A percentile compares a stretch with the other conserved stretches of the same genome.
phyloP scores from a whole-genome alignment of 2,888 invertebrate genomes.

The Drosophila mayaguana region DNA sequence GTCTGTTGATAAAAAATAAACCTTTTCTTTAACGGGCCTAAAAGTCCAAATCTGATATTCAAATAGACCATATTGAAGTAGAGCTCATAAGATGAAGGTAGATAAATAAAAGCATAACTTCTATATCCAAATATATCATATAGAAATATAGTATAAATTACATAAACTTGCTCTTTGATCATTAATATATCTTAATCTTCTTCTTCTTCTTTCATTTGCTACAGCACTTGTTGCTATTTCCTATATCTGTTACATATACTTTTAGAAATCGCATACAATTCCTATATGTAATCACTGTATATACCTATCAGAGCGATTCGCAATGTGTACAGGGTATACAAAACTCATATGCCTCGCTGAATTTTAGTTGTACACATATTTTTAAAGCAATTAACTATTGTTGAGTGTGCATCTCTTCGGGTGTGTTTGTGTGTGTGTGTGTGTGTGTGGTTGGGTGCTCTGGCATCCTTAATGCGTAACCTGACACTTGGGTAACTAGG shows the following conservation, averaged over 20 bases:
- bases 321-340: conserved; percentile 3
- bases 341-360: conserved; percentile 69
- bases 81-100: too few species aligned
- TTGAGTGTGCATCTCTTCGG: conserved; percentile 12
- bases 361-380: conserved; percentile 48
- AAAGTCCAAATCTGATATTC: not conserved
- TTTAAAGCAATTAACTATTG: conserved; percentile 56
- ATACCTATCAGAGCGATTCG: not conserved
- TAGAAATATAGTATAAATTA: too few species aligned
- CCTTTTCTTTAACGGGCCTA: too few species aligned
- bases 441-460: conserved; percentile 38
- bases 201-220: not conserved
- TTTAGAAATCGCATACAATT: not conserved
- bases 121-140: too few species aligned
- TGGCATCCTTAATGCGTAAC: conserved; percentile 65
- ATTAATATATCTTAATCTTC: not conserved
- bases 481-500: conserved; percentile 81
- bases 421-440: conserved; percentile 7
- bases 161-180: too few species aligned
- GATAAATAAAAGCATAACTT: too few species aligned
- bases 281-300: accelerated
- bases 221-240: too few species aligned
- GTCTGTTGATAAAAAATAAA: too few species aligned
- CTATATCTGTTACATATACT: not conserved
- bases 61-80: not conserved